These are phyloP conservation scores for Ibidorhyncha struthersii DNA, from an alignment of 2,113 vertebrate species.

Conservation along the genomic window DNA sequence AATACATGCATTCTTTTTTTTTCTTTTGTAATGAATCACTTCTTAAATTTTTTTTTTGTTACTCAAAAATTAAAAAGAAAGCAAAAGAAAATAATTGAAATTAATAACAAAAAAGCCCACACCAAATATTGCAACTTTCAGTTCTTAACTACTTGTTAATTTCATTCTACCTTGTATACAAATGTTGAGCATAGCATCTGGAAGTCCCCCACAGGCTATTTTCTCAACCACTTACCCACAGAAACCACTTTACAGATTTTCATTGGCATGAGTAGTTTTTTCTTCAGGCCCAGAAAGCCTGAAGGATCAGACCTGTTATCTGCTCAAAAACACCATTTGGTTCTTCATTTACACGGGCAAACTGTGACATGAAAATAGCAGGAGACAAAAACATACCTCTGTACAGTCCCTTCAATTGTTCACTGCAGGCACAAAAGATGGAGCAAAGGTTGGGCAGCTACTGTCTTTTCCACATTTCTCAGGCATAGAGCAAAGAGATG, in stretches of 20 bases:
- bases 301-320: slow-evolving; percentile 23
- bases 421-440: not conserved
- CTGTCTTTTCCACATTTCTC: not conserved
- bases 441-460: not conserved
- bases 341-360: slow-evolving; percentile 14
- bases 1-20: not conserved
- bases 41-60: not conserved
- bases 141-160: not conserved
- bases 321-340: not conserved
- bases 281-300: not conserved
- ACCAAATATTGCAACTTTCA: not conserved
- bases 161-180: not conserved
- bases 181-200: not conserved
- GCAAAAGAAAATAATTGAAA: not conserved
- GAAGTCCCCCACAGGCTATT: not conserved
- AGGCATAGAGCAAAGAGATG: not conserved
- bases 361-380: not conserved
- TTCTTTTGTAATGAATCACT: not conserved
- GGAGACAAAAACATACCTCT: not conserved
- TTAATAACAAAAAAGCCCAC: not conserved
- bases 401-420: not conserved
- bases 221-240: not conserved
- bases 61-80: not conserved
- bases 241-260: slow-evolving; percentile 15
- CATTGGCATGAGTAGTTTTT: not conserved